A percentile compares a stretch with the other conserved stretches of the same genome.
Evolutionary conservation across 2,888 invertebrate species (phyloP).

Genomic region (Drosophila buzzatii): DNA sequence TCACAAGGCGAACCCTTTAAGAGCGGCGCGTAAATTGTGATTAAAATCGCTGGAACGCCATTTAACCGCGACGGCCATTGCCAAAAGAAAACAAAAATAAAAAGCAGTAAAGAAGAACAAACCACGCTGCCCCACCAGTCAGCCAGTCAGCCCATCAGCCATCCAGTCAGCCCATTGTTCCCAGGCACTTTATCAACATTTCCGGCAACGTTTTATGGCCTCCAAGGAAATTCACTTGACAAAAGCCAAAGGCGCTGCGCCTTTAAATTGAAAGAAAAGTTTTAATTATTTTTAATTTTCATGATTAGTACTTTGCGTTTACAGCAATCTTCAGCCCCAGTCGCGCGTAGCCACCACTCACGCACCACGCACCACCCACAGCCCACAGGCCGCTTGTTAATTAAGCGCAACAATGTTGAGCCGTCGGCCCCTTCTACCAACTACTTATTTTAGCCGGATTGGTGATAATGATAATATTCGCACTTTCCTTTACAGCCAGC

Average conservation of each 20-base stretch:
- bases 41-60: slow-evolving; percentile 80
- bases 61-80: slow-evolving; percentile 82
- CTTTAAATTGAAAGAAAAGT: slow-evolving; percentile 77
- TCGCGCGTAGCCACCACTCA: neutral
- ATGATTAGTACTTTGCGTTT: slow-evolving; percentile 82
- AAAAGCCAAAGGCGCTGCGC: slow-evolving; percentile 35
- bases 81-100: slow-evolving; percentile 10
- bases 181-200: slow-evolving; percentile 69
- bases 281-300: slow-evolving; percentile 84
- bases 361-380: neutral
- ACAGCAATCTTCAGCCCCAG: slow-evolving; percentile 42
- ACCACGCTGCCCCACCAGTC: neutral
- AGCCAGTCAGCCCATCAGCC: no score
- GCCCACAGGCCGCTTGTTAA: slow-evolving; percentile 68
- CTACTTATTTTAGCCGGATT: slow-evolving; percentile 53
- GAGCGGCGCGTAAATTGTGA: slow-evolving; percentile 72
- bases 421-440: slow-evolving; percentile 22
- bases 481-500: slow-evolving; percentile 60
- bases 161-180: slow-evolving; percentile 31
- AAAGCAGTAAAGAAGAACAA: neutral
- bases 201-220: slow-evolving; percentile 68
- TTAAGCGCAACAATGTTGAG: slow-evolving; percentile 81
- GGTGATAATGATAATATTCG: slow-evolving; percentile 84
- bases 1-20: slow-evolving; percentile 56
- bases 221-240: slow-evolving; percentile 67